Conservation (phyloP, 2,888 invertebrate genomes). For the Stictocephala bisonia region DNA sequence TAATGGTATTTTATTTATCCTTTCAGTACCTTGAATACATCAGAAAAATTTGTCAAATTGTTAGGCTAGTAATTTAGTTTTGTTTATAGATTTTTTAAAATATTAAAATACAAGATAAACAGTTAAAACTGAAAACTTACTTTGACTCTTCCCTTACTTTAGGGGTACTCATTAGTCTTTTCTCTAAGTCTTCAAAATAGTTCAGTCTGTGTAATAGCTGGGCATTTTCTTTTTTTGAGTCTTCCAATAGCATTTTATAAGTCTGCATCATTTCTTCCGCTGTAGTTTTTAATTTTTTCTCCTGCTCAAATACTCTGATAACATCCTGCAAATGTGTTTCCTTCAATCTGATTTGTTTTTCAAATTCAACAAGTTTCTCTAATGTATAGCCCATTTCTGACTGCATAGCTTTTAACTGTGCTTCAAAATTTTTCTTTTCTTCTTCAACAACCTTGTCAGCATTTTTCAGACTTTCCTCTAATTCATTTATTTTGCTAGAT, state of each 20-base stretch:
- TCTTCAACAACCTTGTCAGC: constrained; percentile 10
- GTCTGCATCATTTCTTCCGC: constrained; percentile 3
- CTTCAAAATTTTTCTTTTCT: constrained; percentile 17
- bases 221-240: constrained; percentile 7
- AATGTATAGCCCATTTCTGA: constrained; percentile 29
- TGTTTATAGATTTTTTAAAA: too few species aligned
- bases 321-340: constrained; percentile 16
- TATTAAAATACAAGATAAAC: too few species aligned
- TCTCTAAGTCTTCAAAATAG: constrained; percentile 22
- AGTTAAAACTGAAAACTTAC: constrained; percentile 17
- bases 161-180: neutral
- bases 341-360: constrained; percentile 25
- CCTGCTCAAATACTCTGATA: constrained; percentile 16
- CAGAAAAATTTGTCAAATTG: too few species aligned
- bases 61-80: too few species aligned
- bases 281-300: neutral
- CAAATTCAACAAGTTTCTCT: constrained; percentile 26
- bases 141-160: constrained; percentile 2
- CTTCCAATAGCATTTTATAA: constrained; percentile 3
- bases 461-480: constrained; percentile 14
- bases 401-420: constrained; percentile 33
- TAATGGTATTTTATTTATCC: too few species aligned
- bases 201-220: constrained; percentile 4
- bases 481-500: constrained; percentile 4
- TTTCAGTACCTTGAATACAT: too few species aligned